Conservation (phyloP, 2,797 vertebrate genomes). For the Cryptoblepharus egeriae region DNA sequence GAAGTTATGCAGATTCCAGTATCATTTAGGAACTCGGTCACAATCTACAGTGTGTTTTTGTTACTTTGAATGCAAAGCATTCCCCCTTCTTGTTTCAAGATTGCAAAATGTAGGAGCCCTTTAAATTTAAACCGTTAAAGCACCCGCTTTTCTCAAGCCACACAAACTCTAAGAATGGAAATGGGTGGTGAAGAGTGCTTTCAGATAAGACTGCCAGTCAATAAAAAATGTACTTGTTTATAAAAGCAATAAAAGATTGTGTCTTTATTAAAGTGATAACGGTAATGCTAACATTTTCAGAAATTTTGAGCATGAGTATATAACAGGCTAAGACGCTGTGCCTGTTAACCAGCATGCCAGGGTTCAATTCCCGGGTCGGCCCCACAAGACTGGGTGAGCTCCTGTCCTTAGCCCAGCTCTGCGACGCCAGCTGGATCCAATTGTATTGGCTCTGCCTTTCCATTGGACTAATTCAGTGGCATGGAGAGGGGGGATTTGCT, state of each 20-base stretch:
- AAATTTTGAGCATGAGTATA: background rate
- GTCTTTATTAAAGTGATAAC: background rate
- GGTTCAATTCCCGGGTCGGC: no score
- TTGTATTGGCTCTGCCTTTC: no score
- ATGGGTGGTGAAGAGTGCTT: background rate
- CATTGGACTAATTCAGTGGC: no score
- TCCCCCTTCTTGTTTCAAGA: background rate
- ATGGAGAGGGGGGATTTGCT: no score
- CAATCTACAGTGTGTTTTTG: background rate
- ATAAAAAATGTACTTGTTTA: background rate
- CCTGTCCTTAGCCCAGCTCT: no score
- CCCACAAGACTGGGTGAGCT: no score
- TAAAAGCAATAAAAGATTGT: conserved; percentile 1
- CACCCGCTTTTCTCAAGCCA: background rate
- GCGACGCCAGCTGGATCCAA: no score
- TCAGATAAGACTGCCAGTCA: background rate
- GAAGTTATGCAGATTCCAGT: conserved; percentile 54
- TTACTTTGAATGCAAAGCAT: background rate
- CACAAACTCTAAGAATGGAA: background rate
- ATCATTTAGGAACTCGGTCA: conserved; percentile 62
- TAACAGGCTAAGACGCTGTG: no score
- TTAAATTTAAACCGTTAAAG: background rate
- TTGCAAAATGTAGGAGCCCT: background rate
- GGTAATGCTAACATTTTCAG: conserved; percentile 21
- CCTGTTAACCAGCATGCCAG: no score